Evolutionary conservation across 2,797 vertebrate species (phyloP).

Genomic region (Siniperca undulata): DNA sequence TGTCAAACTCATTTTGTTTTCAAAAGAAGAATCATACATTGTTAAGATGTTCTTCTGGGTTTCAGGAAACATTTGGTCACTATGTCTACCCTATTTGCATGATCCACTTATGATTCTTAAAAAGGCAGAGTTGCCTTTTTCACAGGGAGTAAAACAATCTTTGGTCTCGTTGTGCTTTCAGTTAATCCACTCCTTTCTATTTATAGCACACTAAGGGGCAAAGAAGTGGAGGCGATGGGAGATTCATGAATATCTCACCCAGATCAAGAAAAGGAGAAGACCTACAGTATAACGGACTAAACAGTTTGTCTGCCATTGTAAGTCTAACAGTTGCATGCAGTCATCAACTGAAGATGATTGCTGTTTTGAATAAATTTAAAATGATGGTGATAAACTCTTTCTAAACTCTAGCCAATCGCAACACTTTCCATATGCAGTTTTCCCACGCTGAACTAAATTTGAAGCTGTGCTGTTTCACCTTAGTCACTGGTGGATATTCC

Average conservation of each 20-base stretch:
- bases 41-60: not conserved
- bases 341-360: not conserved
- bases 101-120: not conserved
- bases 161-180: conserved; percentile 14
- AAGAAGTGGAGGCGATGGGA: conserved; percentile 3
- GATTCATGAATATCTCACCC: conserved; percentile 9
- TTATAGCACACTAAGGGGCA: conserved; percentile 22
- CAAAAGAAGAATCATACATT: not conserved
- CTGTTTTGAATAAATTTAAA: not conserved
- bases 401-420: not conserved
- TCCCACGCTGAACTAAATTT: not conserved
- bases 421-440: not conserved
- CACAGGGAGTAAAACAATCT: not conserved
- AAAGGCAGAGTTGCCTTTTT: not conserved
- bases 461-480: not conserved
- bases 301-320: not conserved
- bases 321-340: not conserved
- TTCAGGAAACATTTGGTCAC: conserved; percentile 16
- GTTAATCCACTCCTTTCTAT: conserved; percentile 37
- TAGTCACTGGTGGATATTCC: not conserved
- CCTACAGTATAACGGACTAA: not conserved
- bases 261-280: conserved; percentile 2
- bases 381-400: not conserved
- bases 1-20: not conserved
- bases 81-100: not conserved